phyloP scores from a whole-genome alignment of 2,113 vertebrate genomes.

The Neodon shergylaensis region DNA sequence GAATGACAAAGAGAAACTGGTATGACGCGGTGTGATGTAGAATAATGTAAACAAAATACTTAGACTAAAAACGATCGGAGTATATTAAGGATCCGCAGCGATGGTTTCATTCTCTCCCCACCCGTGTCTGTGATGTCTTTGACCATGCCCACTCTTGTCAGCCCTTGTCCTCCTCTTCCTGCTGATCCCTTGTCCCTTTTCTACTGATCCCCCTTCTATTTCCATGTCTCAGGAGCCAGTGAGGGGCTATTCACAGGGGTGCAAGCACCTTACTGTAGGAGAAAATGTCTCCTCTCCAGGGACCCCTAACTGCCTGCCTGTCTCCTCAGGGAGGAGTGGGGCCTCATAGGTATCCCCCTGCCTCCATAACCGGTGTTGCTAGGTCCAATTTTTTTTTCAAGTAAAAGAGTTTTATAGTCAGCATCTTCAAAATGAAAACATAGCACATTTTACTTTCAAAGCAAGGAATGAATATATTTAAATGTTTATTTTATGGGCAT shows the following conservation, averaged over 20 bases:
- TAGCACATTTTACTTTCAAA: neutral
- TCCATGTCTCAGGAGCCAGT: neutral
- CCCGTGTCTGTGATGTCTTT: neutral
- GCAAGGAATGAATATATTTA: neutral
- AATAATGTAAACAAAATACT: neutral
- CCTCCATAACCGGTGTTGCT: neutral
- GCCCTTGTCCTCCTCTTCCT: neutral
- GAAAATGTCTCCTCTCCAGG: neutral
- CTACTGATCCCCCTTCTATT: neutral
- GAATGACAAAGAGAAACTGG: conserved; percentile 28
- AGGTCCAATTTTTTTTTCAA: neutral
- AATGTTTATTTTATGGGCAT: neutral
- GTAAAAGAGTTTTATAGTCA: neutral
- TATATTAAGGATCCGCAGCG: neutral
- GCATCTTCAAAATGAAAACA: neutral
- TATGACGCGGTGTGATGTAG: neutral
- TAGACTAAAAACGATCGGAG: neutral
- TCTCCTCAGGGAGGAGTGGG: neutral
- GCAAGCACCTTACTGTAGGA: neutral
- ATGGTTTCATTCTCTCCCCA: neutral
- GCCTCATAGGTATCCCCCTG: neutral
- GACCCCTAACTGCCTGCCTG: neutral
- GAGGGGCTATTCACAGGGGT: neutral
- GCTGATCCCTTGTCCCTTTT: neutral
- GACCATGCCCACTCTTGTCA: neutral